Conservation (phyloP, 2,113 vertebrate genomes). For the Cyanoderma ruficeps region DNA sequence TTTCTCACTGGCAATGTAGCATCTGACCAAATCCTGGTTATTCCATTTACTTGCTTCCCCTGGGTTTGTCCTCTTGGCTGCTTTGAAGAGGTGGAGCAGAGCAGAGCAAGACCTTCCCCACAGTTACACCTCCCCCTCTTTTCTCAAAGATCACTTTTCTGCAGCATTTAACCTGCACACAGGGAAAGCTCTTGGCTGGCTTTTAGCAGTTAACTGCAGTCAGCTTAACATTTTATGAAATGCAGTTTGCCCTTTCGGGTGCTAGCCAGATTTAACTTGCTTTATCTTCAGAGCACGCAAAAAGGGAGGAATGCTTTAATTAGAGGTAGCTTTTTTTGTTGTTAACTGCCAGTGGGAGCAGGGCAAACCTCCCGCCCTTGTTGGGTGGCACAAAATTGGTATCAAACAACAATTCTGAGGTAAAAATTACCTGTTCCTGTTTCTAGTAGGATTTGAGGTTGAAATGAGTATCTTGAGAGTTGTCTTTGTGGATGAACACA, state of each 20-base stretch:
- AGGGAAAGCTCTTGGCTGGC: not conserved
- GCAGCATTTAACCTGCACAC: not conserved
- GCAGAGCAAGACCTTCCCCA: not conserved
- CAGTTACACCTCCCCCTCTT: not conserved
- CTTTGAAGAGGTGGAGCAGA: slow-evolving; percentile 2
- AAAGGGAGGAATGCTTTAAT: not conserved
- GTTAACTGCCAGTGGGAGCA: not conserved
- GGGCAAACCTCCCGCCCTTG: not conserved
- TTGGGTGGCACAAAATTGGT: not conserved
- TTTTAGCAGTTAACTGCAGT: slow-evolving; percentile 27
- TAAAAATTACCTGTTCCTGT: not conserved
- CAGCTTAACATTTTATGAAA: not conserved
- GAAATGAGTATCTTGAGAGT: not conserved
- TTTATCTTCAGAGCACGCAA: slow-evolving; percentile 1
- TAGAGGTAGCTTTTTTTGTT: not conserved
- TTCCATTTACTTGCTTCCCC: not conserved
- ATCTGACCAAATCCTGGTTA: not conserved
- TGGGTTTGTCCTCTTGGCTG: not conserved
- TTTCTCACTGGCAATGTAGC: not conserved
- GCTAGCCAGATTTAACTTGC: not conserved
- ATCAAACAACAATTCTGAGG: not conserved
- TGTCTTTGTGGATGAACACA: not conserved
- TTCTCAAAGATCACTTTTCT: not conserved
- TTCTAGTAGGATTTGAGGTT: not conserved
- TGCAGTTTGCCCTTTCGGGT: slow-evolving; percentile 20